Conservation (phyloP, 2,888 invertebrate genomes). For the Orthosia incerta region DNA sequence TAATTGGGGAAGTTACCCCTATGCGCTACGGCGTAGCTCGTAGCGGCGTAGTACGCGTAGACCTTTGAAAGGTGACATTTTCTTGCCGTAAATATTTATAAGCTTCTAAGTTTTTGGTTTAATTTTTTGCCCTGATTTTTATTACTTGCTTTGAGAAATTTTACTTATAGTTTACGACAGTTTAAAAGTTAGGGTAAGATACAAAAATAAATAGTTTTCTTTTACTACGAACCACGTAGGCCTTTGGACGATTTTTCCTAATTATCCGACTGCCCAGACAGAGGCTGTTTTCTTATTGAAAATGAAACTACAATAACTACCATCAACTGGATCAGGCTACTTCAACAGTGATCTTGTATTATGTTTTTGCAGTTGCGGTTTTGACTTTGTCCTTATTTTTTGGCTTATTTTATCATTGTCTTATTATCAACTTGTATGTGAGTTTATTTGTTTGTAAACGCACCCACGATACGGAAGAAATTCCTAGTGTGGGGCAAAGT, state of each 20-base stretch:
- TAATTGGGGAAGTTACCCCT: slow-evolving; percentile 14
- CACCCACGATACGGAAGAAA: too few species aligned
- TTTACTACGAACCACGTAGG: not conserved
- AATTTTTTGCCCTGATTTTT: not conserved
- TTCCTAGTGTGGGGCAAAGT: too few species aligned
- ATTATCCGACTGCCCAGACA: not conserved
- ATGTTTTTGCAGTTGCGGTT: not conserved
- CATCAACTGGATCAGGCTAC: not conserved
- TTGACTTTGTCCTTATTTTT: not conserved
- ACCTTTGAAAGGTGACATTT: not conserved
- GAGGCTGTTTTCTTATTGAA: not conserved
- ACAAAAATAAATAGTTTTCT: not conserved
- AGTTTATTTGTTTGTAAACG: too few species aligned
- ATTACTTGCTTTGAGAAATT: not conserved
- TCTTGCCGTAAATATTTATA: not conserved
- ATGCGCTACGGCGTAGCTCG: slow-evolving; percentile 34
- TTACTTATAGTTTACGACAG: not conserved
- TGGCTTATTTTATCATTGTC: not conserved
- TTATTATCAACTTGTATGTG: too few species aligned
- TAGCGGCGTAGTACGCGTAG: slow-evolving; percentile 34
- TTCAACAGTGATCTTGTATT: not conserved
- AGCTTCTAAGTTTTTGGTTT: not conserved
- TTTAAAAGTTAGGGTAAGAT: not conserved
- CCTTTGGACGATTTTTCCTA: not conserved
- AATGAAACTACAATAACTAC: not conserved